Evolutionary conservation across 2,888 invertebrate species (phyloP).

Genomic region (Asteroscopus sphinx): DNA sequence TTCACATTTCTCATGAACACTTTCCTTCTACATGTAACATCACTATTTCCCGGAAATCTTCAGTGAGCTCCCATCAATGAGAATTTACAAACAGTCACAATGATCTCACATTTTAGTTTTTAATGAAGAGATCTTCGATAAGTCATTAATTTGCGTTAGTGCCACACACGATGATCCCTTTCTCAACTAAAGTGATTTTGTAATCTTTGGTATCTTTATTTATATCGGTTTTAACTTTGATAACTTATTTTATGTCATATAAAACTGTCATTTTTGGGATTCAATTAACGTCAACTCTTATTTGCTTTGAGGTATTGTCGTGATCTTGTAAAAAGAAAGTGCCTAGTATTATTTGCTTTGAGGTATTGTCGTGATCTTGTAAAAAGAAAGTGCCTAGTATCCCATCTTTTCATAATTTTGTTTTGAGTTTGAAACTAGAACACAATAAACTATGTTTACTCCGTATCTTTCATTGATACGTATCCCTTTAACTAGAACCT

Average conservation of each 20-base stretch:
- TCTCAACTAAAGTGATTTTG: conserved; percentile 50
- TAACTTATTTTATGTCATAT: conserved; percentile 54
- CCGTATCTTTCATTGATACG: too few relatives aligned
- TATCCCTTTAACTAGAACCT: too few relatives aligned
- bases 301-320: conserved; percentile 27
- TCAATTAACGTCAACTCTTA: conserved; percentile 40
- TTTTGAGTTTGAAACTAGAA: too few relatives aligned
- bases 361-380: conserved; percentile 19
- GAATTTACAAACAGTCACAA: conserved; percentile 52
- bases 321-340: neutral
- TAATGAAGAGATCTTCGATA: conserved; percentile 77
- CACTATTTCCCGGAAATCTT: conserved; percentile 2
- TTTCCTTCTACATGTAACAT: neutral
- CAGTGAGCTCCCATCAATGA: conserved; percentile 11
- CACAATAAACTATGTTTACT: too few relatives aligned
- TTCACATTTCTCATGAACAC: neutral
- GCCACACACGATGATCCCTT: conserved; percentile 73
- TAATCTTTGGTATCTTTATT: conserved; percentile 56
- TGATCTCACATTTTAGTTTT: conserved; percentile 68
- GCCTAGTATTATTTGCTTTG: conserved; percentile 10
- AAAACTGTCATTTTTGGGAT: conserved; percentile 55
- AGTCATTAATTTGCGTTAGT: conserved; percentile 62
- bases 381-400: conserved; percentile 1
- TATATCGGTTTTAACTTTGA: conserved; percentile 48
- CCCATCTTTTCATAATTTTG: too few relatives aligned